phyloP scores from a whole-genome alignment of 2,797 vertebrate species.

The Percopsis omiscomaycus region DNA sequence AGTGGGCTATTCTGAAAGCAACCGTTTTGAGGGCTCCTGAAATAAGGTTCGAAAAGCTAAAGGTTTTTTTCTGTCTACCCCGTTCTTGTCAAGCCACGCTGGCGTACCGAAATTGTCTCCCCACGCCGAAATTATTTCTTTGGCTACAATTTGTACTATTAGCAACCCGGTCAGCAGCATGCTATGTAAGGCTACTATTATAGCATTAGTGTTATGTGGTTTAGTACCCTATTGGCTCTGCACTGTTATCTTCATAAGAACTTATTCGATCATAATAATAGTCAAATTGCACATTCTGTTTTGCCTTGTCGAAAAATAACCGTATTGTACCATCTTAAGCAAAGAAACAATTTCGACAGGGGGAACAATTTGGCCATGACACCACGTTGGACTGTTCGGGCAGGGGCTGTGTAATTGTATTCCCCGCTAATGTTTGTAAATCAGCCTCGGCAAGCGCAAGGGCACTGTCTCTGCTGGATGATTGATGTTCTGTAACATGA shows the following conservation, averaged over 20 bases:
- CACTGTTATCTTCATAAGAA: no score
- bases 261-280: background rate
- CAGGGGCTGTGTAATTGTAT: conserved; percentile 84
- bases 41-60: conserved; percentile 42
- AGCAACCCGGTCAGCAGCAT: no score
- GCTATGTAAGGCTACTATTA: no score
- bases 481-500: conserved; percentile 89
- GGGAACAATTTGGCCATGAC: conserved; percentile 19
- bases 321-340: no score
- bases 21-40: conserved; percentile 10
- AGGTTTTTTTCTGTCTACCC: conserved; percentile 36
- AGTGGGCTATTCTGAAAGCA: conserved; percentile 14
- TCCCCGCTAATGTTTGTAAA: conserved; percentile 92
- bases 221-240: no score
- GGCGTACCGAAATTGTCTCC: background rate
- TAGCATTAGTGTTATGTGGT: no score
- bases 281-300: background rate
- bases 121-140: conserved; percentile 3
- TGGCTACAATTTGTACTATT: no score
- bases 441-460: conserved; percentile 83
- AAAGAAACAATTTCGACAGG: no score
- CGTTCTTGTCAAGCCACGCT: background rate
- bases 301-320: no score
- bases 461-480: conserved; percentile 82
- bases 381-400: conserved; percentile 78